Conservation (phyloP, 2,113 vertebrate genomes). For the Spermophilus dauricus region DNA sequence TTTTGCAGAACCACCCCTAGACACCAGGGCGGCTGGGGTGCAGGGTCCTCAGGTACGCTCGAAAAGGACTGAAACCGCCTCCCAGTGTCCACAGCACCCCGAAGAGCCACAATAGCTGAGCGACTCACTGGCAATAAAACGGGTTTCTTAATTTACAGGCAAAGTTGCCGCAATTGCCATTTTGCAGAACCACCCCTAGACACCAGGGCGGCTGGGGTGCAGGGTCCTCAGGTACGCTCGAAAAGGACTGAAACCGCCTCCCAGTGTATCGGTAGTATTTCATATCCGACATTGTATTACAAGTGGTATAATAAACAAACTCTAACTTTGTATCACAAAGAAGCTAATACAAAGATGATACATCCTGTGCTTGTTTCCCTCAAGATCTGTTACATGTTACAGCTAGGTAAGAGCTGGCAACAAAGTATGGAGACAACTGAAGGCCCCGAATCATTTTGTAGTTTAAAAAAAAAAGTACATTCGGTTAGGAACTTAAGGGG, state of each 20-base stretch:
- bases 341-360: background rate
- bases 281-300: background rate
- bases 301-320: background rate
- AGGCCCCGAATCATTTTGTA: constrained; percentile 46
- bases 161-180: too few relatives aligned
- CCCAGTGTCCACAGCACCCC: too few relatives aligned
- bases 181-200: too few relatives aligned
- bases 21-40: fast-evolving
- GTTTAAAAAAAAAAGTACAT: background rate
- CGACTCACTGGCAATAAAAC: too few relatives aligned
- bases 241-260: too few relatives aligned
- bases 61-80: background rate
- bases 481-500: background rate
- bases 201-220: too few relatives aligned
- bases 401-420: background rate
- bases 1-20: background rate
- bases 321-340: constrained; percentile 49
- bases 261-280: background rate
- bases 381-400: background rate
- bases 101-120: too few relatives aligned
- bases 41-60: fast-evolving
- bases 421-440: constrained; percentile 60
- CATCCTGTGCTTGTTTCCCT: background rate
- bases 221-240: too few relatives aligned
- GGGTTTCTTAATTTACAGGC: too few relatives aligned